Base-by-base conservation (phyloP, 2,888 invertebrate species). In the Euclidia mi region DNA sequence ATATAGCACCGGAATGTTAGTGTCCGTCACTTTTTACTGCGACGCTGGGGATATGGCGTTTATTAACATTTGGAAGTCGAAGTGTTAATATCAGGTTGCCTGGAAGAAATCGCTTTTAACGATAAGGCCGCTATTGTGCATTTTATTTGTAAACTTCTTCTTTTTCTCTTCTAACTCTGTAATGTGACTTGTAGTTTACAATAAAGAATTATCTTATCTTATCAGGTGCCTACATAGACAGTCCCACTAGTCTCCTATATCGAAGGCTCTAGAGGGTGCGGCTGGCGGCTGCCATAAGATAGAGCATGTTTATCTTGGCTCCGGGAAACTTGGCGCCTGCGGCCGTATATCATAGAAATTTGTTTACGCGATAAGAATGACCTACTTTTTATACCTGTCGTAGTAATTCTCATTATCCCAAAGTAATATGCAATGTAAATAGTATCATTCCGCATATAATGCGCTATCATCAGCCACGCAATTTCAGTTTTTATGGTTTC, bases 281-380 rank as follows among this genome's bases (percentile, higher is more conserved):
- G 4, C 41, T 52, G 42, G 57, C 48, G 62, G 56, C 65, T 68
- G 61, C 58, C 53, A 56, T 35, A 68, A 76, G 67, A 68, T 68
- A 71, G 50, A 66, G 64, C 59, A 53, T 79, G 78, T 80, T 85
- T 83, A 76, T 72, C 53, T 78, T 68, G 78, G 78, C 80, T 76
- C 77, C 76, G 72, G 78, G 80, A 79, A 75, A 78, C 63, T 67
- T 75, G 85, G 84, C 85, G 82, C 86, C 86, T 58, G 34, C 59
- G 72, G 56, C 61, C 67, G 70, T 77, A 75, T 72, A 76, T 85
- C 76, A 80, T 60, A 69, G 60, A 67, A 78, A 83, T 87, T 84
- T 87, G 84, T 87, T 88, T 86, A 81, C 83, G 62, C 60, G 63
- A 68, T 55, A 67, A 61, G 58, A 64, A 60, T 77, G 82, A 76